These are phyloP conservation scores for Drosophila gaucha DNA, from an alignment of 2,888 invertebrate species.

Conservation along the genomic window DNA sequence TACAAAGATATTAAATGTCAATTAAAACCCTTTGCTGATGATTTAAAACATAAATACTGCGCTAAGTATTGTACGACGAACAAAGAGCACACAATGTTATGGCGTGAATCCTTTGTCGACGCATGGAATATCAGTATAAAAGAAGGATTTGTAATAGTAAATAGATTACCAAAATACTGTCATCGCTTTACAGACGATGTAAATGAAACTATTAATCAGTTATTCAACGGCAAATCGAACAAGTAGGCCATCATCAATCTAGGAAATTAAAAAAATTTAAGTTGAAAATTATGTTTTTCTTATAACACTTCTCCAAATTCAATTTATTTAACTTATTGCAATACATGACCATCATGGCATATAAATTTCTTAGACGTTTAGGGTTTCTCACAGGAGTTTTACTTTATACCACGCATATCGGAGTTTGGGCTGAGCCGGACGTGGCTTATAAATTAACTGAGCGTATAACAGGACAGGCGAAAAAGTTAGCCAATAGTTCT, in stretches of 20 bases:
- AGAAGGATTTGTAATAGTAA: conserved; percentile 14
- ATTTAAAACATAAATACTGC: conserved; percentile 28
- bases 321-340: neutral
- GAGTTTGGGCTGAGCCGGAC: conserved; percentile 23
- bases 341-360: conserved; percentile 11
- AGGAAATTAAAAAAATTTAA: conserved; percentile 1
- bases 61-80: neutral
- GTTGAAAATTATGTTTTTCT: neutral
- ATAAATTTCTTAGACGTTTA: conserved; percentile 39
- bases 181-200: conserved; percentile 40
- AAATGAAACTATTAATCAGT: conserved; percentile 14
- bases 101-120: conserved; percentile 41
- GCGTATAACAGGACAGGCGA: neutral
- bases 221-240: conserved; percentile 7
- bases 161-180: conserved; percentile 41
- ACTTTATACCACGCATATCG: conserved; percentile 24
- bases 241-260: conserved; percentile 31
- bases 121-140: conserved; percentile 43
- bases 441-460: neutral
- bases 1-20: conserved; percentile 37
- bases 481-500: neutral
- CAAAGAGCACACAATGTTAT: conserved; percentile 22
- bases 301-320: neutral
- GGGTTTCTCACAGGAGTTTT: conserved; percentile 26
- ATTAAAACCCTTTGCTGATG: conserved; percentile 16